A percentile compares a stretch with the other conserved stretches of the same genome.
Conservation (phyloP, 1,140 invertebrate genomes). For the Bemisia tabaci region DNA sequence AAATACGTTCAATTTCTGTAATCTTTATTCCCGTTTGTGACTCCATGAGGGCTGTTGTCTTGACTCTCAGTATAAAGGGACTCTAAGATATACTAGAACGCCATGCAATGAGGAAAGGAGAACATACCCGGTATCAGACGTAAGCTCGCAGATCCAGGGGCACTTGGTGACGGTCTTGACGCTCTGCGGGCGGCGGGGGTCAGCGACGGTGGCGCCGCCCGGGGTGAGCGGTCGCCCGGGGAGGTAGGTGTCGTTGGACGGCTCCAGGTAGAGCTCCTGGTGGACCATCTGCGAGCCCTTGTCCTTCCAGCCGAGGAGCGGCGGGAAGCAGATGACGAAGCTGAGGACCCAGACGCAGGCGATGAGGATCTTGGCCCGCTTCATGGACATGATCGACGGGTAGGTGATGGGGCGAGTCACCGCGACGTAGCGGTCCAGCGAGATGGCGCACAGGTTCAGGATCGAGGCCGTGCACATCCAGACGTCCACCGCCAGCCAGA, state of each 20-base stretch:
- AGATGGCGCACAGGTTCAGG: conserved; percentile 82
- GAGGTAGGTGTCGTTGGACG: conserved; percentile 10
- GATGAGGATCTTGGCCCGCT: conserved; percentile 74
- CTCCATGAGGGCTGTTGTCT: too few relatives aligned
- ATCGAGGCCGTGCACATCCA: conserved; percentile 96
- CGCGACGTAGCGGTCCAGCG: conserved; percentile 84
- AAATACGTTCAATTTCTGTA: too few relatives aligned
- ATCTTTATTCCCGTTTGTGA: too few relatives aligned
- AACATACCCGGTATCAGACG: conserved; percentile 15
- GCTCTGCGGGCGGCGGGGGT: conserved; percentile 2
- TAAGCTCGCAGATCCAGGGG: conserved; percentile 53
- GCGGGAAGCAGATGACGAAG: conserved; percentile 93
- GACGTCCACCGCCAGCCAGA: conserved; percentile 88
- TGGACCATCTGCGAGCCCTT: conserved; percentile 26
- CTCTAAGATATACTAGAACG: too few relatives aligned
- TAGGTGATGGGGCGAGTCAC: conserved; percentile 88
- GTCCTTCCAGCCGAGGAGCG: conserved; percentile 87
- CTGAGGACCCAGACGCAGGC: conserved; percentile 85
- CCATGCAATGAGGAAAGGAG: too few relatives aligned
- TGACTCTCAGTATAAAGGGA: too few relatives aligned
- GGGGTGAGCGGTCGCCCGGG: conserved; percentile 8
- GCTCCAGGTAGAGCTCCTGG: conserved; percentile 6
- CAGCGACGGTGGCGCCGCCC: conserved; percentile 4
- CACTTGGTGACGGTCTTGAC: conserved; percentile 36
- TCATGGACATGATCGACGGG: conserved; percentile 81